phyloP scores from a whole-genome alignment of 2,888 invertebrate genomes.

The Mimachlamys varia region DNA sequence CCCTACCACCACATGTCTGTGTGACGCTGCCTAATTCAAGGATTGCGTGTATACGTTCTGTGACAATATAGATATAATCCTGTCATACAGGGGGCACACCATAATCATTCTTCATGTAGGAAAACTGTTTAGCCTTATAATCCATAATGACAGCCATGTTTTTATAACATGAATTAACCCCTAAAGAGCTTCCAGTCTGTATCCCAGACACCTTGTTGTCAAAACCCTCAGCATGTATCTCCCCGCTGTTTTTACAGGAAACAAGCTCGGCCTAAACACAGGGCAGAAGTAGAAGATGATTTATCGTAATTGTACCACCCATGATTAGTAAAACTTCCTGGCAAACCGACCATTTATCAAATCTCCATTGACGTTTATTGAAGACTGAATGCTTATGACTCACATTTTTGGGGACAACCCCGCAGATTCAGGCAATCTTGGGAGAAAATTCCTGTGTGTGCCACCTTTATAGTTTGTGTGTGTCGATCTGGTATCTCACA shows the following conservation, averaged over 20 bases:
- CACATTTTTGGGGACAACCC: conserved; percentile 10
- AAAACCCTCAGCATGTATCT: neutral
- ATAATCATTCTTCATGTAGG: neutral
- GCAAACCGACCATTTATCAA: conserved; percentile 11
- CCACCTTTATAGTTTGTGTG: neutral
- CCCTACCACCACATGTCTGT: neutral
- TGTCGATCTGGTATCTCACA: neutral
- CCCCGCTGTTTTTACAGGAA: neutral
- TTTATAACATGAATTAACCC: too few species aligned
- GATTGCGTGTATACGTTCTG: neutral
- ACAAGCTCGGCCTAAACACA: neutral
- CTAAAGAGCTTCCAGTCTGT: too few species aligned
- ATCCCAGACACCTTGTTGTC: neutral
- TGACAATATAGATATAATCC: neutral
- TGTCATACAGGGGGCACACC: neutral
- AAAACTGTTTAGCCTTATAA: too few species aligned
- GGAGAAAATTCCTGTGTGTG: neutral
- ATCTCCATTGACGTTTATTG: conserved; percentile 6
- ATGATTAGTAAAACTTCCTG: conserved; percentile 21
- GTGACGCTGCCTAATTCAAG: neutral
- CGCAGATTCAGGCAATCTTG: neutral
- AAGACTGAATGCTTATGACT: conserved; percentile 24
- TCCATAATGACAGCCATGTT: too few species aligned
- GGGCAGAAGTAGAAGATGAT: neutral
- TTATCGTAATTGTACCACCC: neutral